Conservation (phyloP, 2,888 invertebrate genomes). For the Temnothorax rugatulus region DNA sequence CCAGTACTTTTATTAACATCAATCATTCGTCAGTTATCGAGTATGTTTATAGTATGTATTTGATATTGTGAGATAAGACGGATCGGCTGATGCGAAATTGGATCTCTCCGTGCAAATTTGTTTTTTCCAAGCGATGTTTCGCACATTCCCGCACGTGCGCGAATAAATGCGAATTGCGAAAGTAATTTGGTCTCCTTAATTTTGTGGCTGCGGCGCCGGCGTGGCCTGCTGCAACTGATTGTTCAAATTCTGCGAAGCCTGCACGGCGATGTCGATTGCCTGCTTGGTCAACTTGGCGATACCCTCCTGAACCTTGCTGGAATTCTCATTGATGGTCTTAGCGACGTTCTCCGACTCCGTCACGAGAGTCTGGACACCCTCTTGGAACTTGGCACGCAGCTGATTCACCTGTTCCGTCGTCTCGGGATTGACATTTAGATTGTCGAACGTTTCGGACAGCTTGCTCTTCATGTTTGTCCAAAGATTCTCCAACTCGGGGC, state of each 20-base stretch:
- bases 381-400: conserved; percentile 80
- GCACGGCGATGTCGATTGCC: conserved; percentile 81
- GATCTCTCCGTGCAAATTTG: neutral
- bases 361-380: conserved; percentile 80
- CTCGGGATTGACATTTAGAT: conserved; percentile 81
- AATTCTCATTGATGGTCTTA: conserved; percentile 79
- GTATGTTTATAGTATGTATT: neutral
- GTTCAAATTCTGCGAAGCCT: conserved; percentile 81
- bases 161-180: too few species aligned
- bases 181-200: neutral
- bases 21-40: neutral
- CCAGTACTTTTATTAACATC: conserved; percentile 35
- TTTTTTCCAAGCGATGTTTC: neutral
- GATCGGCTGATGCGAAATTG: neutral
- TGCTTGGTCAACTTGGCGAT: conserved; percentile 82
- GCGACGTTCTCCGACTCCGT: conserved; percentile 81
- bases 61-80: neutral
- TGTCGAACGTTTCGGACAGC: conserved; percentile 78
- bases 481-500: conserved; percentile 80
- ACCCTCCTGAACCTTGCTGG: conserved; percentile 81
- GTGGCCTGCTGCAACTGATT: conserved; percentile 79
- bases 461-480: conserved; percentile 79
- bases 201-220: neutral
- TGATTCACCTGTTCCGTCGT: conserved; percentile 81
- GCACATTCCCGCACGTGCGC: neutral